Conservation (phyloP, 2,113 vertebrate species). For the Agelaius tricolor region DNA sequence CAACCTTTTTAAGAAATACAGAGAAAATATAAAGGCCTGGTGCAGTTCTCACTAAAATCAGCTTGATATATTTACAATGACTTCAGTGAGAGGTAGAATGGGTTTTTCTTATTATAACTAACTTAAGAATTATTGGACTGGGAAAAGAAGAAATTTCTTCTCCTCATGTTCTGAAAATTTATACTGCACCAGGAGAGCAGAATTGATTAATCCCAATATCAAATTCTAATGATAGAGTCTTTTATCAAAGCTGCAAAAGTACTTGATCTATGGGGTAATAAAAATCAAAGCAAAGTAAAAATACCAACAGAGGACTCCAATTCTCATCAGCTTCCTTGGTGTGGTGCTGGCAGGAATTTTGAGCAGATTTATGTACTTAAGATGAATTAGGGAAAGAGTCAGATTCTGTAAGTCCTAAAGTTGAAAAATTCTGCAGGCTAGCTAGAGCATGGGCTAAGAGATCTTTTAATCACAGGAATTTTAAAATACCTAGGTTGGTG, state of each 20-base stretch:
- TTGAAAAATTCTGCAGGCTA: background rate
- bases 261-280: background rate
- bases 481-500: conserved; percentile 1
- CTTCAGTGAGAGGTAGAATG: background rate
- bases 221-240: background rate
- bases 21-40: background rate
- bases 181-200: background rate
- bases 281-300: conserved; percentile 16
- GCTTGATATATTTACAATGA: background rate
- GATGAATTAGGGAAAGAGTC: background rate
- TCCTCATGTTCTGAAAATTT: conserved; percentile 7
- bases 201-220: background rate
- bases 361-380: background rate
- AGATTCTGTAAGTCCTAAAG: background rate
- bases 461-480: conserved; percentile 18
- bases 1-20: background rate
- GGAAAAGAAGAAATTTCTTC: conserved; percentile 37
- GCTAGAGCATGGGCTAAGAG: background rate
- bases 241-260: conserved; percentile 4
- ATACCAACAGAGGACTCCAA: background rate
- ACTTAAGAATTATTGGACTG: background rate
- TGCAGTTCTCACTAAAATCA: background rate
- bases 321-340: background rate
- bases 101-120: conserved; percentile 9
- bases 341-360: background rate